These are phyloP conservation scores for Cyprinus carpio DNA, from an alignment of 2,113 vertebrate genomes.

Conservation along the genomic window DNA sequence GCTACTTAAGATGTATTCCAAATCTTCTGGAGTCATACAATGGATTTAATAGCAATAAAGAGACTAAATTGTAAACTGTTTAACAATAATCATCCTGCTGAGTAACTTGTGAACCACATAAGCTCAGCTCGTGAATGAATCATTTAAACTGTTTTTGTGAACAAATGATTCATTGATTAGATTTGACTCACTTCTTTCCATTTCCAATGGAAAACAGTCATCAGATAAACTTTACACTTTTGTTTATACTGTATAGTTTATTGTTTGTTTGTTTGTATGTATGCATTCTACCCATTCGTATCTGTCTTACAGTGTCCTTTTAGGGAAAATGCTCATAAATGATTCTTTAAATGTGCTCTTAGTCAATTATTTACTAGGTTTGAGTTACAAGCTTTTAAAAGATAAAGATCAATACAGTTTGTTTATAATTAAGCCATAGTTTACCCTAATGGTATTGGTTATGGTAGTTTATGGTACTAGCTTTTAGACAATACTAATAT, in stretches of 20 bases:
- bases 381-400: conserved; percentile 68
- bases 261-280: neutral
- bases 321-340: conserved; percentile 29
- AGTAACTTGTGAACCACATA: neutral
- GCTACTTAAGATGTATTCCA: neutral
- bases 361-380: conserved; percentile 66
- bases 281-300: neutral
- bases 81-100: neutral
- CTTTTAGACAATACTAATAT: conserved; percentile 45
- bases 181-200: neutral
- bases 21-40: neutral
- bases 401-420: conserved; percentile 66
- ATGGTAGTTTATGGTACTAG: conserved; percentile 57
- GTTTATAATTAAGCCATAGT: conserved; percentile 70
- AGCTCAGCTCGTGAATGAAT: neutral
- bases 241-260: neutral
- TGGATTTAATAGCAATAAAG: neutral
- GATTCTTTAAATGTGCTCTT: conserved; percentile 50
- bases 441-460: conserved; percentile 64
- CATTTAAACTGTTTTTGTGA: neutral
- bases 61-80: neutral
- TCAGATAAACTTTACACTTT: neutral
- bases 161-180: neutral
- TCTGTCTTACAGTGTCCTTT: neutral
- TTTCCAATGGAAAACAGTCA: neutral